Base-by-base conservation (phyloP, 1,140 invertebrate genomes). In the Drosophila ficusphila region DNA sequence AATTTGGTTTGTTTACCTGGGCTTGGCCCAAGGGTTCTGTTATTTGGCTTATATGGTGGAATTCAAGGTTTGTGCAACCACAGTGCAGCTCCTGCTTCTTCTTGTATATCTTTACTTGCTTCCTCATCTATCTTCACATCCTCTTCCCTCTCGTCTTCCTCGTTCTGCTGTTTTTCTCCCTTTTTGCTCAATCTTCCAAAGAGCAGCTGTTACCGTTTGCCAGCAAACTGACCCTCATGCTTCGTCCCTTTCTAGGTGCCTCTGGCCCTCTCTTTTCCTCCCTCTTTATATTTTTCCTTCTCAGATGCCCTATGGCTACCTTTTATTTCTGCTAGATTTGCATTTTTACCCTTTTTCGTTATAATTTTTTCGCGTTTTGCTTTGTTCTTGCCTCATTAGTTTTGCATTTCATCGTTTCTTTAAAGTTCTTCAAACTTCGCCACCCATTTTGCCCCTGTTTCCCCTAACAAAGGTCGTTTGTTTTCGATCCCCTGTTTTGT, bases 121-220 rank as follows among this genome's bases (percentile, higher is more conserved):
- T 61, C 61, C 49, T 19, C 49, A 4, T 29, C 25, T 34, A n/a
- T n/a, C n/a, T n/a, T n/a, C n/a, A n/a, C n/a, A n/a, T 31, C 29
- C 25, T 33, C 18, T 12, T 6, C 18, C 27, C 42, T 9, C 41
- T 39, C 21, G 4, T 16, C 19, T 18, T 3, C 14, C 14, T 31
- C 14, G 18, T 51, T 25, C 23, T 41, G 57, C 47, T 53, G 21
- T 31, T 41, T 34, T 48, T 49, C 29, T 44, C 39, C 62, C 62
- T 68, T 29, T 54, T 44, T 29, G n/a, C 27, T 18, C 23, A 25
- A 21, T 38, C 56, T 51, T 31, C 12, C 41, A 25, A 29, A 44
- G 48, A 73, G 69, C 68, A 73, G 69, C 69, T 73, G 69, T 73
- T 73, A 38, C 67, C 36, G 33, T 31, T 70, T 47, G 49, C 34